Base-by-base conservation (phyloP, 2,797 vertebrate species). In the Helicolenus hilgendorfi region DNA sequence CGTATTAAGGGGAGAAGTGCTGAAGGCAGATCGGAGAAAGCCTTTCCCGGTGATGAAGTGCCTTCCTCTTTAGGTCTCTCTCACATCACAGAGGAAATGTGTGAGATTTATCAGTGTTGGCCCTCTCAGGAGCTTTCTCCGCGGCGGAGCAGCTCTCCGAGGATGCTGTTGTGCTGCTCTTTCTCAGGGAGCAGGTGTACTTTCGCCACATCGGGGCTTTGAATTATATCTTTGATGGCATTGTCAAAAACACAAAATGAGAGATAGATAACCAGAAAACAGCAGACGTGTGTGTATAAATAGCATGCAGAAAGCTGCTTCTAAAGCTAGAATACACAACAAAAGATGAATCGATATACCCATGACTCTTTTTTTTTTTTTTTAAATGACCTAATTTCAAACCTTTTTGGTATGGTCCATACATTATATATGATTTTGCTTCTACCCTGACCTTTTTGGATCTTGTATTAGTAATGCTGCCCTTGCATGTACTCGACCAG, bases 41-140 rank as follows among this genome's bases (percentile, higher is more conserved):
- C 95, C 95, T 96, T 95, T 94, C 95, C 77, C 68, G 0, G 94
- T 98, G 97, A 98, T 98, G 92, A 96, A 98, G 96, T 97, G 96
- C 93, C 91, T 94, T 95, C 89, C 94, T 96, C 96, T 95, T 92
- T 91, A 92, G 95, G 93, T 95, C 92, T 96, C 94, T 94, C 94
- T 96, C 96, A 96, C 93, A 96, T 95, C 93, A 94, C 89, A 29
- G 89, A 60, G 91, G 95, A 97, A 97, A 97, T 96, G 93, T 96
- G 93, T 86, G 93, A 97, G 91, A 97, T 98, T 97, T 97, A 97
- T 98, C 97, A 97, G 96, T 58, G 90, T 83, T 84, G 91, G 90
- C 77, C 94, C 89, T 93, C 91, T 94, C 88, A 78, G 85, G 92
- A 92, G 92, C 92, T 84, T 81, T 92, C 88, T 85, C 85, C 67